Evolutionary conservation across 2,888 invertebrate species (phyloP).

Genomic region (Sclerodermus sp.): DNA sequence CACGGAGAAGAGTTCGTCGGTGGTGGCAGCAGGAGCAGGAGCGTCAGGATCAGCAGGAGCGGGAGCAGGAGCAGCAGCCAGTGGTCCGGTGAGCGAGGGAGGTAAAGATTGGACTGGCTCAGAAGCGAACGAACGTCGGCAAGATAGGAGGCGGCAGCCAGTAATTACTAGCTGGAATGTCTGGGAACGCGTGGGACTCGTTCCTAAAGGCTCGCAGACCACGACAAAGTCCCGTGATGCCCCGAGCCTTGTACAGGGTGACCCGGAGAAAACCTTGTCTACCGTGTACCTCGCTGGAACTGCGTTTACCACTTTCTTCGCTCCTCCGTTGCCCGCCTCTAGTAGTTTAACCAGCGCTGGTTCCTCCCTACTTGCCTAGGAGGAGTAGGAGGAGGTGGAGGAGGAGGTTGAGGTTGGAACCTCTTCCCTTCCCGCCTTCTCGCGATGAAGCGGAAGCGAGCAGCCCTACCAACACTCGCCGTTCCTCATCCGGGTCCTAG

Average conservation of each 20-base stretch:
- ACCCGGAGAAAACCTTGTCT: not conserved
- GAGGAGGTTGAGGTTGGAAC: not conserved
- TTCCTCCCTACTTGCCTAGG: not conserved
- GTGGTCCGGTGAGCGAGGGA: conserved; percentile 15
- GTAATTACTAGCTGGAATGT: conserved; percentile 54
- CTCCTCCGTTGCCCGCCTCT: conserved; percentile 17
- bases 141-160: conserved; percentile 48
- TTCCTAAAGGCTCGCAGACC: conserved; percentile 40
- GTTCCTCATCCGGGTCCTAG: too few relatives aligned
- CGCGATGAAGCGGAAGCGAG: too few relatives aligned
- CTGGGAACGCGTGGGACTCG: conserved; percentile 53
- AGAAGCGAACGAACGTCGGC: conserved; percentile 38
- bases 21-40: too few relatives aligned
- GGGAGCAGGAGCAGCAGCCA: conserved; percentile 9
- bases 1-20: not conserved
- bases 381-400: not conserved
- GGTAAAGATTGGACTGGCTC: conserved; percentile 22
- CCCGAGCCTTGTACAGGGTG: not conserved
- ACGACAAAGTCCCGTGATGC: conserved; percentile 29
- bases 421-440: too few relatives aligned
- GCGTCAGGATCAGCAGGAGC: not conserved
- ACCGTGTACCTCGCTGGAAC: not conserved
- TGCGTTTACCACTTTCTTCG: conserved; percentile 10
- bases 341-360: not conserved
- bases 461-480: too few relatives aligned